Evolutionary conservation across 53 echinoderm and acorn worm genomes (phyloP), one percentile per base, ranked within the genome.

Genomic region (Paelopatides confundens): DNA sequence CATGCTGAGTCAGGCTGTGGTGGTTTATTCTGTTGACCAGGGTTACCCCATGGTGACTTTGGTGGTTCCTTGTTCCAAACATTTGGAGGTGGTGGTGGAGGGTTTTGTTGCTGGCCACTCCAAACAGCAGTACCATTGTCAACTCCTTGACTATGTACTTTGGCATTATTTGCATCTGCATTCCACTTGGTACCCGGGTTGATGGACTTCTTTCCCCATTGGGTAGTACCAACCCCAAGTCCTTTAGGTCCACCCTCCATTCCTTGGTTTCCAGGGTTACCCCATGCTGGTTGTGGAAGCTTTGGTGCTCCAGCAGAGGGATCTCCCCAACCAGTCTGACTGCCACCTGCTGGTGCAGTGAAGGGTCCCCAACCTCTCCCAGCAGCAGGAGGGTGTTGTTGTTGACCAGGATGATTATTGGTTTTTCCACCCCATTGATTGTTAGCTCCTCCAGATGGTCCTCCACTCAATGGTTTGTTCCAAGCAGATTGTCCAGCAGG

Each of bases 121-220:
- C 99, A 99, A 69, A 77, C 91, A 24, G 83, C 43, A 14, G 91
- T 91, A 11, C 91, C 93, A 65, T 69, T 52, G 50, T 90, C 90
- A n/a, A 50, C 63, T 36, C 31, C 65, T 54, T 86, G 82, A 27
- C 43, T 30, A 35, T 23, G 33, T 52, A 50, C 74, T 86, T 52
- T 31, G 54, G 82, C 21, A n/a, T n/a, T n/a, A n/a, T n/a, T n/a
- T 65, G 86, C 34, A 24, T 71, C 32, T 81, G 49, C 32, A 40
- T 53, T 37, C 91, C 91, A 91, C 52, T 83, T 86, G 17, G 93
- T 86, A 79, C 94, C 92, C 78, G 96, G 99, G 77, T 95, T 94
- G 69, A 99, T 87, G 18, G 96, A 96, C 43, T 86, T 94, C 93
- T 96, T 95, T 24, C 99, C 99, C 99, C 99, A 99, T 17, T 78